Evolutionary conservation across 2,113 vertebrate genomes (phyloP), one percentile per base, ranked within the genome.

Genomic region (Burhinus bistriatus): DNA sequence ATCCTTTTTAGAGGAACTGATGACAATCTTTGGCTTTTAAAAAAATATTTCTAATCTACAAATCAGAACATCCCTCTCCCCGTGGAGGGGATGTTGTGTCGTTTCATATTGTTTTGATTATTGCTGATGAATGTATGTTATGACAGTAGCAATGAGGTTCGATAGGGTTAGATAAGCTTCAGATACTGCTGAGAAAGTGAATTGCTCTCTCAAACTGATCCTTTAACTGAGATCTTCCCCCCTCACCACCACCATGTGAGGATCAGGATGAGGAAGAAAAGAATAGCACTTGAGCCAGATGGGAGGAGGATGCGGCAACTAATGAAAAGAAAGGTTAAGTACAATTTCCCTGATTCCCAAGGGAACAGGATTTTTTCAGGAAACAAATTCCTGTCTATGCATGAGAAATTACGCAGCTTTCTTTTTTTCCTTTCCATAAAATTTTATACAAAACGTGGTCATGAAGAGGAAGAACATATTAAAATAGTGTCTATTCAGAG

Each of bases 251-350:
- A 22, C 36, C 20, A 17, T 1, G 0, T 42, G n/a, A 83, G 6
- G 30, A 36, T 34, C 36, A 26, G 25, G 30, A 93, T 25, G 42
- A 47, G n/a, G 8, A 84, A 14, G 16, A 85, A 66, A 12, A 71
- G 47, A 66, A 16, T 16, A 71, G 23, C 1, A 0, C 29, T 54
- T 23, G 38, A 73, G 15, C 51, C 4, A 54, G 38, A 42, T 2
- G 12, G 57, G n/a, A 81, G 32, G 30, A 77, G 17, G 26, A 52
- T 57, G 52, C 1, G 5, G n/a, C 55, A 90, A 69, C 38, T 85
- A 87, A 90, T 61, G 68, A 86, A 96, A 96, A 78, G 21, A 94
- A 91, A 87, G 32, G 10, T 81, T 95, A 96, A 86, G 61, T 72
- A 57, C 34, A 86, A 52, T 85, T 98, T 89, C 36, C 8, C 34